These are phyloP conservation scores for Ondatra zibethicus DNA, from an alignment of 2,113 vertebrate species.

Conservation along the genomic window DNA sequence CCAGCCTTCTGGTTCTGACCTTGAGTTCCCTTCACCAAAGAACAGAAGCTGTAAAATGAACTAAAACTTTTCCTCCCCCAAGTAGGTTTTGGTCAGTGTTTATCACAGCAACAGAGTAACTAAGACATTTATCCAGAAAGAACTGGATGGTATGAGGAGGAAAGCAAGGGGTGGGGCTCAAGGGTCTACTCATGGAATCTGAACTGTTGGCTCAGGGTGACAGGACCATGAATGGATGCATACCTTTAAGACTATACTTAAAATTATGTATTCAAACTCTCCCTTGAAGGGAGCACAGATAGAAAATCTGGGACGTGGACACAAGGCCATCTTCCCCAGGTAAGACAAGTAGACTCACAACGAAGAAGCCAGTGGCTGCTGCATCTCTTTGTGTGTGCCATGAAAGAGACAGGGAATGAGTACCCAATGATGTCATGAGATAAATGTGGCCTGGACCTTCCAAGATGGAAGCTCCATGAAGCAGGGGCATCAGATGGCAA, in stretches of 20 bases:
- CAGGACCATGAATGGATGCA: neutral
- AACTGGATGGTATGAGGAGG: no score
- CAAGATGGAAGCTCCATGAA: neutral
- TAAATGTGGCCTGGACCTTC: neutral
- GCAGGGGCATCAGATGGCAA: neutral
- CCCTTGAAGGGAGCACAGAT: neutral
- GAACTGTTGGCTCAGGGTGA: fast-evolving
- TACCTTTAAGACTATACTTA: neutral
- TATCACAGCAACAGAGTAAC: neutral
- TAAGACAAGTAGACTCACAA: no score
- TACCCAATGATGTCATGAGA: neutral
- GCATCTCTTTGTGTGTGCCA: neutral
- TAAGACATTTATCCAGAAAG: neutral
- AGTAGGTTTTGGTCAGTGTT: neutral
- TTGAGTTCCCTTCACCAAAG: neutral
- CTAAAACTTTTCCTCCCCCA: neutral
- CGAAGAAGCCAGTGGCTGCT: neutral
- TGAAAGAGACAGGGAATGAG: neutral
- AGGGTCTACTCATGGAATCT: neutral
- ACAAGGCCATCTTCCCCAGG: neutral
- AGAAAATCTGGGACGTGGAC: neutral
- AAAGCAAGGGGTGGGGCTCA: neutral
- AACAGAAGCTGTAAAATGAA: neutral
- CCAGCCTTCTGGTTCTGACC: neutral
- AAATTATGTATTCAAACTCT: neutral